Conservation (phyloP, 2,113 vertebrate species). For the Ammodytes marinus region DNA sequence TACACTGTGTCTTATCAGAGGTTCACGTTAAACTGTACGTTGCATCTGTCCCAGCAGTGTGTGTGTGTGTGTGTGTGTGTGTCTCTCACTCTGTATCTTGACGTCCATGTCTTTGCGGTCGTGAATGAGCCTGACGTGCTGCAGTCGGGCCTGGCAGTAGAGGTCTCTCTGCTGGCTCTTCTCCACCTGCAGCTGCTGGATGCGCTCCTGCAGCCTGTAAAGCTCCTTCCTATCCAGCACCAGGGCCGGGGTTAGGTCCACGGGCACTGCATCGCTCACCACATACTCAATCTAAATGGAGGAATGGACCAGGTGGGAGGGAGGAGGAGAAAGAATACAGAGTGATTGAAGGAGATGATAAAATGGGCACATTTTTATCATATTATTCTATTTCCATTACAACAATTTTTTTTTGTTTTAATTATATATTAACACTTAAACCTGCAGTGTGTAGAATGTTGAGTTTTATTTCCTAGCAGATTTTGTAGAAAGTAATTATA, state of each 20-base stretch:
- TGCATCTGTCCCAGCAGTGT: too few species aligned
- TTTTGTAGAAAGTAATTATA: too few species aligned
- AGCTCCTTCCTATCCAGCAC: conserved; percentile 86
- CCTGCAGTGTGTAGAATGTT: too few species aligned
- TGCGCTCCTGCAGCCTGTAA: conserved; percentile 83
- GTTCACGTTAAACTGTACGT: too few species aligned
- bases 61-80: background rate
- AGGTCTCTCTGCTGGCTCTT: conserved; percentile 85
- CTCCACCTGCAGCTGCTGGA: conserved; percentile 86
- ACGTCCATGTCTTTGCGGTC: conserved; percentile 87
- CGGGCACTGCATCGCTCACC: conserved; percentile 77
- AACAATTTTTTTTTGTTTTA: too few species aligned
- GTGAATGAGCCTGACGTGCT: conserved; percentile 84
- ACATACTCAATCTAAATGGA: conserved; percentile 88
- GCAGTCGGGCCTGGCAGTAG: conserved; percentile 82
- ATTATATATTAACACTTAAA: too few species aligned
- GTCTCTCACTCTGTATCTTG: conserved; percentile 80
- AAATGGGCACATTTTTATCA: background rate
- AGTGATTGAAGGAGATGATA: background rate
- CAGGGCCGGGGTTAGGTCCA: conserved; percentile 85
- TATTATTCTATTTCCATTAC: too few species aligned
- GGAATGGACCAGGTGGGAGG: background rate
- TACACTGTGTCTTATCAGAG: too few species aligned
- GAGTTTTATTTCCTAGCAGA: too few species aligned
- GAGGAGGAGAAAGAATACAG: background rate